phyloP scores from a whole-genome alignment of 1,140 invertebrate genomes.

The Lepidurus arcticus region DNA sequence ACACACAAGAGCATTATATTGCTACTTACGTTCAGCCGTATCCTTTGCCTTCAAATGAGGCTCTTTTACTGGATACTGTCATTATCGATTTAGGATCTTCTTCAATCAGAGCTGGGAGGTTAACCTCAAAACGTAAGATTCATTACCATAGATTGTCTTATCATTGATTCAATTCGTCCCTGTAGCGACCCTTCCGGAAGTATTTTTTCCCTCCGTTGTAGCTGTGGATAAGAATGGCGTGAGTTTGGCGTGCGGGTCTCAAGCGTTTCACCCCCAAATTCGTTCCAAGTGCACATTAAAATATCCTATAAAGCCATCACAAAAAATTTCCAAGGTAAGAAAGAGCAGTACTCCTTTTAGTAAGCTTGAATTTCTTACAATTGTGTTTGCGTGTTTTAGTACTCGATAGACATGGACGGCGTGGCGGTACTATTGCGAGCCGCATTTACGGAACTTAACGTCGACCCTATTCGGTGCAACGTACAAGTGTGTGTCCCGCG shows the following conservation, averaged over 20 bases:
- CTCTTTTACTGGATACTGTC: constrained; percentile 43
- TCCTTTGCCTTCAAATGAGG: constrained; percentile 44
- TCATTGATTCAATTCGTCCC: not conserved
- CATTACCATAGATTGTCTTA: not conserved
- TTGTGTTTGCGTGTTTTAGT: constrained; percentile 39
- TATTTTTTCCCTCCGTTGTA: constrained; percentile 56
- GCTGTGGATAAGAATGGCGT: constrained; percentile 46
- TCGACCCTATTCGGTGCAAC: constrained; percentile 46
- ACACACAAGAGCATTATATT: constrained; percentile 49
- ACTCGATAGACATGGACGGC: constrained; percentile 45
- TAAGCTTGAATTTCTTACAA: not conserved
- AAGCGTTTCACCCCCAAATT: constrained; percentile 50
- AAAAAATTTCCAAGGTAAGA: constrained; percentile 50
- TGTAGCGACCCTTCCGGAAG: constrained; percentile 51
- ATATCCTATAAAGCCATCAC: constrained; percentile 50
- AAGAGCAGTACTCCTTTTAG: too few species aligned
- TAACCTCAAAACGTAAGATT: constrained; percentile 50
- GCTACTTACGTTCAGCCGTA: constrained; percentile 50
- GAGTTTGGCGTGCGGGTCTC: constrained; percentile 48
- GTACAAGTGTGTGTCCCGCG: constrained; percentile 48
- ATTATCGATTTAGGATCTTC: constrained; percentile 56
- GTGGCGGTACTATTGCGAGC: constrained; percentile 48
- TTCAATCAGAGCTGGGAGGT: constrained; percentile 54
- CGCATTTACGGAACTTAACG: constrained; percentile 48
- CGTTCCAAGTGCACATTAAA: constrained; percentile 43